Evolutionary conservation across 1,140 invertebrate genomes (phyloP).

Genomic region (Drosophila azteca): DNA sequence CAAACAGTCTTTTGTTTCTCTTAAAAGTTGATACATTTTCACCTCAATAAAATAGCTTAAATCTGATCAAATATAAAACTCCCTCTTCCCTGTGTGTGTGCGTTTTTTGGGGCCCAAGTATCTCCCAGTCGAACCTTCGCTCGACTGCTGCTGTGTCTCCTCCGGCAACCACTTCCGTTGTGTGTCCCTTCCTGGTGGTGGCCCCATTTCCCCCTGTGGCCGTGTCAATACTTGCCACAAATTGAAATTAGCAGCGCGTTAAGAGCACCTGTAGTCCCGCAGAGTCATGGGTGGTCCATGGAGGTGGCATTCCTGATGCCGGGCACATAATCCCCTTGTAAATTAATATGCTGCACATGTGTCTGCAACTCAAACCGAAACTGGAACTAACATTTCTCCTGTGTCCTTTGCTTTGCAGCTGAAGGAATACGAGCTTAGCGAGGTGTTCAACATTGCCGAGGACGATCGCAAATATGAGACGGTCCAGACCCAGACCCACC

Average conservation of each 20-base stretch:
- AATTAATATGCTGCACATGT: constrained; percentile 80
- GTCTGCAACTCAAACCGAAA: too few species aligned
- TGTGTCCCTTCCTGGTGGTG: constrained; percentile 20
- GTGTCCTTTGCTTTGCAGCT: constrained; percentile 85
- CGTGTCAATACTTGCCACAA: constrained; percentile 81
- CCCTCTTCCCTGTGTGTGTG: too few species aligned
- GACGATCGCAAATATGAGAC: constrained; percentile 91
- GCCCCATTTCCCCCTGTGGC: constrained; percentile 46
- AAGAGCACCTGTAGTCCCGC: constrained; percentile 67
- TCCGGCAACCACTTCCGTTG: not conserved
- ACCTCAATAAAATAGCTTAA: too few species aligned
- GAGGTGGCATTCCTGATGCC: constrained; percentile 49
- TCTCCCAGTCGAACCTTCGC: too few species aligned
- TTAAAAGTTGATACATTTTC: too few species aligned
- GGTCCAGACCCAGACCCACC: constrained; percentile 87
- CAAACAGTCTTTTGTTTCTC: too few species aligned
- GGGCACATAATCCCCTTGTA: constrained; percentile 71
- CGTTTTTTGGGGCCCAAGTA: too few species aligned
- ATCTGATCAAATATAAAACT: too few species aligned
- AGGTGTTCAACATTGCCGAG: constrained; percentile 92
- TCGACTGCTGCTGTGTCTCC: too few species aligned
- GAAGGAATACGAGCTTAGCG: constrained; percentile 93
- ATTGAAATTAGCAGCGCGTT: constrained; percentile 82
- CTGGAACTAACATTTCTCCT: constrained; percentile 47
- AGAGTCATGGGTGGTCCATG: not conserved